Evolutionary conservation across 1,140 invertebrate species (phyloP).

Genomic region (Pseudachorutes palmiensis): DNA sequence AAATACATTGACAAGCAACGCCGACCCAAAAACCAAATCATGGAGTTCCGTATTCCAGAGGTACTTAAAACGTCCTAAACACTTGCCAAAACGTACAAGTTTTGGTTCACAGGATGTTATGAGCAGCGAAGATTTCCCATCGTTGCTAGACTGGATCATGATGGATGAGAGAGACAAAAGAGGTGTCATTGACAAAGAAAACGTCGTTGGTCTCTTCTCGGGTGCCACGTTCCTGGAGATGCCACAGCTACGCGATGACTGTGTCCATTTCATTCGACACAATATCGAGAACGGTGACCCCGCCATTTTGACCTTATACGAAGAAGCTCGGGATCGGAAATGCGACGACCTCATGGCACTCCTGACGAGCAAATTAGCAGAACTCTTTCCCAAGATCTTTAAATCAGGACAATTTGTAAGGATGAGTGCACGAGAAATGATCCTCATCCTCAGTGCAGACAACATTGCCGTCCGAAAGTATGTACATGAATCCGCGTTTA

Average conservation of each 20-base stretch:
- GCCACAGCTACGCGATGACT: conserved; percentile 15
- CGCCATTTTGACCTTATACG: conserved; percentile 22
- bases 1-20: conserved; percentile 22
- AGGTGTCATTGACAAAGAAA: conserved; percentile 12
- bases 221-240: conserved; percentile 20
- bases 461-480: conserved; percentile 21
- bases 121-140: conserved; percentile 12
- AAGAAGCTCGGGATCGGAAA: conserved; percentile 17
- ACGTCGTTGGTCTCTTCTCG: conserved; percentile 24
- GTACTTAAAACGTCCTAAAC: no score
- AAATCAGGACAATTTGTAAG: conserved; percentile 23
- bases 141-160: conserved; percentile 31
- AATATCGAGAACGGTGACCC: conserved; percentile 24
- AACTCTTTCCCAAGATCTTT: conserved; percentile 26
- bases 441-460: conserved; percentile 14
- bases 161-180: conserved; percentile 12
- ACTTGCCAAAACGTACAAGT: no score
- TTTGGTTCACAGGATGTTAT: conserved; percentile 10
- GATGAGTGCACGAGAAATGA: conserved; percentile 22
- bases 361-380: conserved; percentile 18
- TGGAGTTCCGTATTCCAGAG: conserved; percentile 13
- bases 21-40: conserved; percentile 14
- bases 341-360: conserved; percentile 18
- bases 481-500: background rate
- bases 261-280: conserved; percentile 17